These are phyloP conservation scores for Drosophila azteca DNA, from an alignment of 1,140 invertebrate species.

Conservation along the genomic window DNA sequence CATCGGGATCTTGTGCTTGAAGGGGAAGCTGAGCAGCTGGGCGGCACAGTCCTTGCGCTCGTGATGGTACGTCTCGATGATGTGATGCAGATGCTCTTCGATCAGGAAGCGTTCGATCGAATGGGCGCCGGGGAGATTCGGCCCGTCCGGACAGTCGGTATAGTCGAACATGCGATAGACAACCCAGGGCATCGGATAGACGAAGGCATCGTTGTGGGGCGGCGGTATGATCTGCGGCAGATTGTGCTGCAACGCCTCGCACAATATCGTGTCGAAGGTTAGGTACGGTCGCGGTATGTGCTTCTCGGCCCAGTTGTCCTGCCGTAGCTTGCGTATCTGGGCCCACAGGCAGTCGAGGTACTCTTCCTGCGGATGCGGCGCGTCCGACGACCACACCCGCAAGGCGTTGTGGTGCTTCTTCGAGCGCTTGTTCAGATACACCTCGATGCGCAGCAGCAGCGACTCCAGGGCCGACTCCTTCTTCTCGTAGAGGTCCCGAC, in stretches of 20 bases:
- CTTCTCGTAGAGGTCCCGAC: slow-evolving; percentile 97
- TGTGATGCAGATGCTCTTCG: slow-evolving; percentile 97
- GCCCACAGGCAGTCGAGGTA: slow-evolving; percentile 99
- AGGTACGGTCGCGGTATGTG: slow-evolving; percentile 97
- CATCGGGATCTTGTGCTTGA: slow-evolving; percentile 96
- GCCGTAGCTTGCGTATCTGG: slow-evolving; percentile 94
- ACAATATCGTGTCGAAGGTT: slow-evolving; percentile 96
- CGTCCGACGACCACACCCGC: slow-evolving; percentile 95
- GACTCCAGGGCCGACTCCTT: slow-evolving; percentile 97
- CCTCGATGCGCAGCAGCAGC: slow-evolving; percentile 95
- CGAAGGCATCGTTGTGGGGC: slow-evolving; percentile 94
- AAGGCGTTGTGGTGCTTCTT: slow-evolving; percentile 96
- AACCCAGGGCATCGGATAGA: slow-evolving; percentile 95
- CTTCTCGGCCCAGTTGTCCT: slow-evolving; percentile 98
- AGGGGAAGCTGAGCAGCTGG: slow-evolving; percentile 95
- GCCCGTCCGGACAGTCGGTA: slow-evolving; percentile 98
- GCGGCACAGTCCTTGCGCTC: slow-evolving; percentile 98
- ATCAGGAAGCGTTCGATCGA: slow-evolving; percentile 99
- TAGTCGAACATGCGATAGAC: slow-evolving; percentile 99
- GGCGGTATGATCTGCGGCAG: slow-evolving; percentile 94
- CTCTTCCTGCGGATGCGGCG: slow-evolving; percentile 98
- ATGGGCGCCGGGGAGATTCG: slow-evolving; percentile 96
- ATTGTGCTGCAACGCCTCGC: slow-evolving; percentile 98
- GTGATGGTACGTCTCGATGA: slow-evolving; percentile 93
- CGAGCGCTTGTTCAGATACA: slow-evolving; percentile 96